Percentiles rank a stretch among this genome's conserved stretches.
These are phyloP conservation scores for Actenoides hombroni DNA, from an alignment of 2,113 vertebrate species.

Conservation along the genomic window DNA sequence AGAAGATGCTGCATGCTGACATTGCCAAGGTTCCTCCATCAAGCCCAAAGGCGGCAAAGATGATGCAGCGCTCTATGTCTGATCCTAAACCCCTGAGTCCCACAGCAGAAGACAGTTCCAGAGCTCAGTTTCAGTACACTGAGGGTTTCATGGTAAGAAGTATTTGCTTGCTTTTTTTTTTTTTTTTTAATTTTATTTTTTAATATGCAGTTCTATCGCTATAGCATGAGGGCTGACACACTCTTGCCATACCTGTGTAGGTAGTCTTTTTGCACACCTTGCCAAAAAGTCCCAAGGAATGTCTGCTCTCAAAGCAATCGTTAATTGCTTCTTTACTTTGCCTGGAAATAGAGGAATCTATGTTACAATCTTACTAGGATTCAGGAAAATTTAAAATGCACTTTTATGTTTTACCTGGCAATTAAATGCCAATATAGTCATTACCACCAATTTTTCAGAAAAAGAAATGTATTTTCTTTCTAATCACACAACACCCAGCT, in stretches of 20 bases:
- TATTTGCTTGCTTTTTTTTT: background rate
- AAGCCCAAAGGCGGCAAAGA: conserved; percentile 88
- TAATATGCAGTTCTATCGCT: background rate
- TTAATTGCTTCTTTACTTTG: background rate
- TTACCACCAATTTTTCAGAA: background rate
- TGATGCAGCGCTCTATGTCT: conserved; percentile 92
- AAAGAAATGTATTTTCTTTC: background rate
- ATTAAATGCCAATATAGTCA: background rate
- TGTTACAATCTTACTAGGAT: background rate
- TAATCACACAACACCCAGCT: background rate
- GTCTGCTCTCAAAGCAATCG: background rate
- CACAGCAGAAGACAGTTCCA: conserved; percentile 88
- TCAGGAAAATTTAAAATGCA: background rate
- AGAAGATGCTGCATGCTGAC: conserved; percentile 89
- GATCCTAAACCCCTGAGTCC: conserved; percentile 95
- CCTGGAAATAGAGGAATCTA: background rate
- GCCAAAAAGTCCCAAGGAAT: background rate
- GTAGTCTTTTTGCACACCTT: background rate
- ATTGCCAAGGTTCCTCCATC: conserved; percentile 84
- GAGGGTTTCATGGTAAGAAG: conserved; percentile 92
- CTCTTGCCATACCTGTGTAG: background rate
- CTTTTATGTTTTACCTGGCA: background rate
- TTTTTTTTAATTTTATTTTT: background rate
- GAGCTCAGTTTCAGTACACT: conserved; percentile 89
- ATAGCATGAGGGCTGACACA: background rate